Conservation (phyloP, 2,113 vertebrate species). For the Potamarius usumacintae region DNA sequence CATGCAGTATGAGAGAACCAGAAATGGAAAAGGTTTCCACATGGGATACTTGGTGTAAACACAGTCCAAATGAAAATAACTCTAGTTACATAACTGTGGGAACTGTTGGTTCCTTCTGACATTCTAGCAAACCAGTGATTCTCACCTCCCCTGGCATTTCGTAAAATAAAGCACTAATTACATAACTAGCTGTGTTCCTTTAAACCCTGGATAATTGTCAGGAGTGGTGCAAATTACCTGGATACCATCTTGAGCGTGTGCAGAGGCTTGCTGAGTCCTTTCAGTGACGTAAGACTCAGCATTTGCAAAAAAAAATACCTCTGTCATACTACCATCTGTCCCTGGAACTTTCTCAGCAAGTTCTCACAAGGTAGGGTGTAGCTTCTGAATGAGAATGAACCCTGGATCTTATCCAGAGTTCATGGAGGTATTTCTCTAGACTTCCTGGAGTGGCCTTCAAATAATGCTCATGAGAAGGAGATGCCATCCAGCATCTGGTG, state of each 20-base stretch:
- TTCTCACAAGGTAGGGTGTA: slow-evolving; percentile 7
- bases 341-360: slow-evolving; percentile 1
- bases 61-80: not conserved
- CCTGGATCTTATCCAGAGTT: not conserved
- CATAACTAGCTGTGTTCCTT: not conserved
- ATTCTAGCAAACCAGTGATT: slow-evolving; percentile 2
- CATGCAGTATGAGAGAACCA: not conserved
- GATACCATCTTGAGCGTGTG: not conserved
- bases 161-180: not conserved
- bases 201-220: not conserved
- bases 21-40: not conserved
- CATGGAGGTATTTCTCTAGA: not conserved
- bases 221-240: not conserved
- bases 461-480: not conserved
- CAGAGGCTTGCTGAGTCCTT: slow-evolving; percentile 3
- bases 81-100: not conserved
- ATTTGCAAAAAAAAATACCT: slow-evolving; percentile 6
- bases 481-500: not conserved
- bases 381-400: not conserved
- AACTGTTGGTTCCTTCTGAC: not conserved
- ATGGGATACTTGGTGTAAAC: not conserved
- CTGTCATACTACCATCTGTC: slow-evolving; percentile 26
- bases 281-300: not conserved
- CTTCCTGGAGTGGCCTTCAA: not conserved
- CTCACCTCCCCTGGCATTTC: not conserved